A percentile compares a stretch with the other conserved stretches of the same genome.
phyloP scores from a whole-genome alignment of 2,113 vertebrate species.

The Sebastes fasciatus region DNA sequence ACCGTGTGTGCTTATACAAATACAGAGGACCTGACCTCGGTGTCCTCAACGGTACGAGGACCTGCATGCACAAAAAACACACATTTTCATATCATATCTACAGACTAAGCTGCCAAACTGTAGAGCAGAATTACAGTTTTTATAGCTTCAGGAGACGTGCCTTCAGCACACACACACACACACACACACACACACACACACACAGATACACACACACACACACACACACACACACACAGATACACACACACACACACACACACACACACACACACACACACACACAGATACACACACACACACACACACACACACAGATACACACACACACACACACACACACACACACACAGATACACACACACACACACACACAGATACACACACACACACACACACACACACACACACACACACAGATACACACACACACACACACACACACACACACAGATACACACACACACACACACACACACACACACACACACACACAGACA shows the following conservation, averaged over 20 bases:
- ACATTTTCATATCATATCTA: neutral
- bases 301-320: too few relatives aligned
- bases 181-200: neutral
- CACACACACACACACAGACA: conserved; percentile 17
- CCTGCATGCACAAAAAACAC: neutral
- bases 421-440: neutral
- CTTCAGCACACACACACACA: conserved; percentile 1
- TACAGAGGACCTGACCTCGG: neutral
- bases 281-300: too few relatives aligned
- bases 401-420: neutral
- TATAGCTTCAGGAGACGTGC: conserved; percentile 1
- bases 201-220: neutral
- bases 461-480: conserved; percentile 1
- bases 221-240: conserved; percentile 21
- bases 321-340: conserved; percentile 11
- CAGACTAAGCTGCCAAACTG: neutral
- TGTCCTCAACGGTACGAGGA: neutral
- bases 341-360: neutral
- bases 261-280: too few relatives aligned
- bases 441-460: neutral
- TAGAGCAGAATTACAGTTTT: conserved; percentile 6
- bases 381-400: conserved; percentile 22
- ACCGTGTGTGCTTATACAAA: neutral
- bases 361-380: neutral
- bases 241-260: too few relatives aligned